phyloP scores from a whole-genome alignment of 2,888 invertebrate species.

The Erebia ligea region DNA sequence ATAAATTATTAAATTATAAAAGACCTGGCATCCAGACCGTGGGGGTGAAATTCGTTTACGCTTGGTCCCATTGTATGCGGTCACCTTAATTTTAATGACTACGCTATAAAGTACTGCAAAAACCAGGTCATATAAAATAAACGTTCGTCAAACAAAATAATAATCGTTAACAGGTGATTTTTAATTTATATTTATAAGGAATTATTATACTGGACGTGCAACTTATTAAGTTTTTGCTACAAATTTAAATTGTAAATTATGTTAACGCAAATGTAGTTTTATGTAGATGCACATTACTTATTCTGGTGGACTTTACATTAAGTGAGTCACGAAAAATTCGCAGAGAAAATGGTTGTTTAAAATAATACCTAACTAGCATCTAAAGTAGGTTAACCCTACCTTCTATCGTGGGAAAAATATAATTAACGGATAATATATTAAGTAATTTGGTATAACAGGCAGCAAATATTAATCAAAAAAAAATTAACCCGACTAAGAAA shows the following conservation, averaged over 20 bases:
- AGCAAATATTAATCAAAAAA: too few species aligned
- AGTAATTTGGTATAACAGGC: too few species aligned
- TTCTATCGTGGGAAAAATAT: too few species aligned
- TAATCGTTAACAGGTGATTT: neutral
- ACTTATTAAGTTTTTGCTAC: neutral
- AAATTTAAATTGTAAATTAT: neutral
- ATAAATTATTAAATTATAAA: too few species aligned
- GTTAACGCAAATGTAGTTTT: neutral
- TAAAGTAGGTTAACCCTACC: too few species aligned
- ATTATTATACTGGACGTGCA: neutral
- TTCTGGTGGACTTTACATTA: neutral
- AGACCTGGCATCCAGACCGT: too few species aligned
- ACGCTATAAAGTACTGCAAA: neutral
- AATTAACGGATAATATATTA: too few species aligned
- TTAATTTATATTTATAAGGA: slow-evolving; percentile 3
- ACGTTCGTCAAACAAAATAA: neutral
- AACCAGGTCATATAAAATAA: neutral
- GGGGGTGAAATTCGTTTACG: too few species aligned
- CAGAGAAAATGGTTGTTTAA: neutral
- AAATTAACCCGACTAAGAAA: too few species aligned
- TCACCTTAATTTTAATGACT: too few species aligned
- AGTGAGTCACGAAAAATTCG: neutral
- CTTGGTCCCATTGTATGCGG: too few species aligned
- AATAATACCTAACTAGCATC: neutral
- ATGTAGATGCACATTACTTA: neutral